Conservation (phyloP, 1,140 invertebrate genomes). For the Drosophila ambigua region DNA sequence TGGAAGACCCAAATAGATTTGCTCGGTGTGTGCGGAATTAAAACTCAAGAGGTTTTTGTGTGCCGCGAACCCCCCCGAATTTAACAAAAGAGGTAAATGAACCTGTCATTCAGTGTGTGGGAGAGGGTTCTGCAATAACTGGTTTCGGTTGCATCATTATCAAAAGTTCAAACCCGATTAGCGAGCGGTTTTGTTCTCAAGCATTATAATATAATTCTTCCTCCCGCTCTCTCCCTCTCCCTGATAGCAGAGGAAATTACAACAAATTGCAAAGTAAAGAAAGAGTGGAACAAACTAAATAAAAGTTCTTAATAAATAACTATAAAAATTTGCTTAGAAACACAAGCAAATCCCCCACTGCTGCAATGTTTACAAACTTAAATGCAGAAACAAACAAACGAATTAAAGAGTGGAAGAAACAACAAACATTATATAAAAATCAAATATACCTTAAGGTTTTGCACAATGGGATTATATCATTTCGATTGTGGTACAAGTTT, state of each 20-base stretch:
- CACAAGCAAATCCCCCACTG: not conserved
- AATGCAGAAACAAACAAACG: too few species aligned
- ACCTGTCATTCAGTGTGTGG: constrained; percentile 13
- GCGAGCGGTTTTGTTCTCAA: constrained; percentile 1
- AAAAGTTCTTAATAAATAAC: not conserved
- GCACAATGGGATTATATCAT: constrained; percentile 21
- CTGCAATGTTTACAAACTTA: not conserved
- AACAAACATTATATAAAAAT: constrained; percentile 5
- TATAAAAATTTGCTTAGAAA: not conserved
- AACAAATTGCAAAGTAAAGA: not conserved
- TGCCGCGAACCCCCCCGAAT: too few species aligned
- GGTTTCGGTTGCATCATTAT: constrained; percentile 26
- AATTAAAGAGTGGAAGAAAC: not conserved
- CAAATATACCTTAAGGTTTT: not conserved
- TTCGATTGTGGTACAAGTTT: constrained; percentile 7
- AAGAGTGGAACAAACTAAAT: not conserved
- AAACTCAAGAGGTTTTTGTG: not conserved
- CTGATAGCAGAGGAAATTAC: not conserved
- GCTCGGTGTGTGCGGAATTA: constrained; percentile 23
- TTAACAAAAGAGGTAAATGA: constrained; percentile 19
- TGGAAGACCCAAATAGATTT: constrained; percentile 25
- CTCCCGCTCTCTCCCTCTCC: not conserved
- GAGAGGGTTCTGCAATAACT: constrained; percentile 8
- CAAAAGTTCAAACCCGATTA: constrained; percentile 1
- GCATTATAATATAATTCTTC: constrained; percentile 19